These are phyloP conservation scores for Labrus mixtus DNA, from an alignment of 2,113 vertebrate species.

Conservation along the genomic window DNA sequence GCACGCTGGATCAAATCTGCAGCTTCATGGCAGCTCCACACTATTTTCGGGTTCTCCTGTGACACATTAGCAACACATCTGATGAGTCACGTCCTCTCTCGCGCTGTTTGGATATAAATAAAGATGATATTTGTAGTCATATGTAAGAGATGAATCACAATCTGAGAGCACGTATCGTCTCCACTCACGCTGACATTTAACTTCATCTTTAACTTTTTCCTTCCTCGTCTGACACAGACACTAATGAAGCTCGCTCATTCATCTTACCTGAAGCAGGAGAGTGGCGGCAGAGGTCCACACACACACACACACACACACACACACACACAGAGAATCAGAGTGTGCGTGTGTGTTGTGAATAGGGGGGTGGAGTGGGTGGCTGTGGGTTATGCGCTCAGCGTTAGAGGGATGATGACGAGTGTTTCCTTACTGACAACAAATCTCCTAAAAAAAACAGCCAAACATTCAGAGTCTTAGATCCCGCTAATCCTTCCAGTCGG, in stretches of 20 bases:
- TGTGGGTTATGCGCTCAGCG: not conserved
- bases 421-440: not conserved
- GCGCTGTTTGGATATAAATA: slow-evolving; percentile 5
- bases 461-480: not conserved
- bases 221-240: not conserved
- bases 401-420: slow-evolving; percentile 5
- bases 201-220: not conserved
- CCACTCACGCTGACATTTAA: not conserved
- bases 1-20: not conserved
- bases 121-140: not conserved
- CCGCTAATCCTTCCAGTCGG: not conserved
- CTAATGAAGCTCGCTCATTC: not conserved
- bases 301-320: slow-evolving; percentile 1
- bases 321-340: not conserved
- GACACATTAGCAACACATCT: not conserved
- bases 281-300: slow-evolving; percentile 16
- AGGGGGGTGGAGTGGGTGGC: not conserved
- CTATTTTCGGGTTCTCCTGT: not conserved
- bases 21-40: not conserved
- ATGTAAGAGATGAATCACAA: slow-evolving; percentile 19
- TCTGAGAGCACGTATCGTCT: not conserved
- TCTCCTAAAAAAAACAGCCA: not conserved
- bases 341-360: not conserved
- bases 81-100: slow-evolving; percentile 10
- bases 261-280: not conserved